Percentiles rank a stretch among this genome's conserved stretches.
Evolutionary conservation across 2,797 vertebrate genomes (phyloP).

Genomic region (Falco biarmicus): DNA sequence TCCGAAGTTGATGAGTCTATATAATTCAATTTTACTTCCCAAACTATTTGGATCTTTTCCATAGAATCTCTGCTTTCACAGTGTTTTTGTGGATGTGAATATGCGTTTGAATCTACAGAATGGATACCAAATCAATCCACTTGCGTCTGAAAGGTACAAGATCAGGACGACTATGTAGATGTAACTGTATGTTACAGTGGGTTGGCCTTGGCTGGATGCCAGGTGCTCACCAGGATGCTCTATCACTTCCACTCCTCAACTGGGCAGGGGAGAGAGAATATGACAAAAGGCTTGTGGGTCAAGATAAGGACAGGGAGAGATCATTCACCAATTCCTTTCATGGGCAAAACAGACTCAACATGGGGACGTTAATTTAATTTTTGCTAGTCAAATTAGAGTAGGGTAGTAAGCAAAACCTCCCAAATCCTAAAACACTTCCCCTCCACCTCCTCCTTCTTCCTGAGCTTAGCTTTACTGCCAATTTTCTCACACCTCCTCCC

Average conservation of each 20-base stretch:
- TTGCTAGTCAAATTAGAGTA: background rate
- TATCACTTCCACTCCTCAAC: background rate
- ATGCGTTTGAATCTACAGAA: background rate
- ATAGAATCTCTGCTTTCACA: background rate
- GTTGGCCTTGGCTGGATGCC: background rate
- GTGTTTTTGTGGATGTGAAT: fast-evolving
- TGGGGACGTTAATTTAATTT: background rate
- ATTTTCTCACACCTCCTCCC: background rate
- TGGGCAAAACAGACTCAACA: background rate
- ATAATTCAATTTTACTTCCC: background rate
- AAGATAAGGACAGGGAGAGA: background rate
- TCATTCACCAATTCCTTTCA: background rate
- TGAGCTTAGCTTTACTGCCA: background rate
- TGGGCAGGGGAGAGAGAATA: background rate
- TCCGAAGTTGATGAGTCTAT: background rate
- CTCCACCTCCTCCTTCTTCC: background rate
- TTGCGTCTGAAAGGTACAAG: background rate
- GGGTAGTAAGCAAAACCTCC: background rate
- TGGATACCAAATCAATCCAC: background rate
- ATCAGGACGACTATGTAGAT: background rate
- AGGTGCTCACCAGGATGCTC: background rate
- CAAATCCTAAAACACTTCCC: background rate
- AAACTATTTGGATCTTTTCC: background rate
- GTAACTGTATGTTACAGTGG: background rate
- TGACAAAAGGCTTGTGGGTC: background rate